These are phyloP conservation scores for Cantharis lateralis DNA, from an alignment of 2,888 invertebrate species.

Conservation along the genomic window DNA sequence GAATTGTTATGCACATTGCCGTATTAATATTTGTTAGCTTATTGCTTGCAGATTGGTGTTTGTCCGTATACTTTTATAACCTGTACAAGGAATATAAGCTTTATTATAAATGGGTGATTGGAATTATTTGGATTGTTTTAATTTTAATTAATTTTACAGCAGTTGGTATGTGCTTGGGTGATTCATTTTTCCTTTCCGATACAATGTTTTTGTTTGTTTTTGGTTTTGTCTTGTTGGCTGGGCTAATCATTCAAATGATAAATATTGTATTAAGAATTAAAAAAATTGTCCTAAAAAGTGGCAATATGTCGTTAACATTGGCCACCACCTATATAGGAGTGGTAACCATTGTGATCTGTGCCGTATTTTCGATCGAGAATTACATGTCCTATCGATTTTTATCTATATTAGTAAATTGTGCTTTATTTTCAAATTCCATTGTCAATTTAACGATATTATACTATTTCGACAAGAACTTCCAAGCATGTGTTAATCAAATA, in stretches of 20 bases:
- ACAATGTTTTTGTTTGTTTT: background rate
- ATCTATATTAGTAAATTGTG: background rate
- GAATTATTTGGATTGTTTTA: background rate
- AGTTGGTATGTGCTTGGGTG: background rate
- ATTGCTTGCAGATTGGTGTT: constrained; percentile 1
- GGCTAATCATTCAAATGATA: background rate
- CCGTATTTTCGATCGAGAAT: background rate
- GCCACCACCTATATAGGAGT: background rate
- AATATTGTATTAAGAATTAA: constrained; percentile 4
- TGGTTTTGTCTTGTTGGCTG: background rate
- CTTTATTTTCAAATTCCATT: constrained; percentile 9
- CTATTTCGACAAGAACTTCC: constrained; percentile 3
- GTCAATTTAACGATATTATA: constrained; percentile 9
- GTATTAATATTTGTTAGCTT: constrained; percentile 3
- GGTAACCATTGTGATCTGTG: background rate
- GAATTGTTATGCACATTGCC: background rate
- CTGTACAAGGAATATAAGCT: background rate
- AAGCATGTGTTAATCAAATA: background rate
- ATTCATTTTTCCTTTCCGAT: background rate
- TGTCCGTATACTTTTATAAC: background rate
- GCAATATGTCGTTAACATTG: background rate
- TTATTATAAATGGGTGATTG: background rate
- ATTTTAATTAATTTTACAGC: background rate
- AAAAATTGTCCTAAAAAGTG: background rate
- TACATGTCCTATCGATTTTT: background rate